Evolutionary conservation across 1,140 invertebrate genomes (phyloP).

Genomic region (Apolygus lucorum): DNA sequence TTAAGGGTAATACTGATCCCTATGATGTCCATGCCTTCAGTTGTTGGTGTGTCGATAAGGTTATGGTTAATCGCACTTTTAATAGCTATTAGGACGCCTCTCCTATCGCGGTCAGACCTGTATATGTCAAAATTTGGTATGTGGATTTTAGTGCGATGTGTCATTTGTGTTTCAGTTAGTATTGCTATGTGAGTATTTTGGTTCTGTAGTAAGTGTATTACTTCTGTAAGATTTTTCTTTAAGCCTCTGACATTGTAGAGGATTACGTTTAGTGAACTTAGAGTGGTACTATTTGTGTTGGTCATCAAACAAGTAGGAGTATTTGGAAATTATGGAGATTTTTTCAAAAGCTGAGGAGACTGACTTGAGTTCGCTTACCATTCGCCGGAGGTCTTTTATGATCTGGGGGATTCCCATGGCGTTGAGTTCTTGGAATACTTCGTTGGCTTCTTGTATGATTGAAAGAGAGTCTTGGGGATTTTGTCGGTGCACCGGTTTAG

Average conservation of each 20-base stretch:
- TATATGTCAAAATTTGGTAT: background rate
- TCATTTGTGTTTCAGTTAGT: background rate
- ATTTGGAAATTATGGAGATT: background rate
- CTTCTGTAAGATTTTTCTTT: background rate
- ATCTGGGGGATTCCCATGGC: conserved; percentile 4
- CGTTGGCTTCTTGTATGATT: background rate
- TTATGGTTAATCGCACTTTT: background rate
- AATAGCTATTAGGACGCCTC: background rate
- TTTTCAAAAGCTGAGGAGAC: background rate
- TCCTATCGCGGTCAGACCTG: background rate
- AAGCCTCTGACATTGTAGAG: conserved; percentile 8
- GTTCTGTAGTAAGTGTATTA: background rate
- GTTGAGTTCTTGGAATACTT: background rate
- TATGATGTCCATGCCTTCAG: background rate
- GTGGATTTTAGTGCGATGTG: background rate
- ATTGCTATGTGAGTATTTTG: background rate
- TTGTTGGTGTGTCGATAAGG: background rate
- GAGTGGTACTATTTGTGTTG: background rate
- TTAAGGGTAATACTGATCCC: background rate
- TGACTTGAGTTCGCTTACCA: conserved; percentile 2
- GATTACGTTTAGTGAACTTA: background rate
- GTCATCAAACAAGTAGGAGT: background rate
- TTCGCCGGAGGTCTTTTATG: background rate
- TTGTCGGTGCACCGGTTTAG: background rate
- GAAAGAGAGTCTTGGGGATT: background rate